These are phyloP conservation scores for Drosophila falleni DNA, from an alignment of 2,888 invertebrate genomes.

Conservation along the genomic window DNA sequence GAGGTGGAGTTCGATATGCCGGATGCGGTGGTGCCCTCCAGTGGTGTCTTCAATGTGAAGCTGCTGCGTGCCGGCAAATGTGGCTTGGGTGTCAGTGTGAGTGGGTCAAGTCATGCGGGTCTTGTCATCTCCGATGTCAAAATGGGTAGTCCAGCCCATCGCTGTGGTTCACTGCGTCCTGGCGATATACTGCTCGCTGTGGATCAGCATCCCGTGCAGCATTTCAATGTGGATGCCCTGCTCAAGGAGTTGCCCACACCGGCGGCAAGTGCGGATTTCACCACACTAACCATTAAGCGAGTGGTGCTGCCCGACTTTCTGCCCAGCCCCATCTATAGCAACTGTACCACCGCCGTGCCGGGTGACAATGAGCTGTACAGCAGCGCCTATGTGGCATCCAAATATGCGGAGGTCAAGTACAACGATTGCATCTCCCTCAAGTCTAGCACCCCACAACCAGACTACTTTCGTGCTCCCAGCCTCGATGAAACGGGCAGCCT, in stretches of 20 bases:
- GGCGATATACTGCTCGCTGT: constrained; percentile 95
- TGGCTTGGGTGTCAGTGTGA: constrained; percentile 96
- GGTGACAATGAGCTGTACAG: constrained; percentile 83
- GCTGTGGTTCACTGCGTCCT: constrained; percentile 93
- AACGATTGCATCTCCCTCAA: constrained; percentile 84
- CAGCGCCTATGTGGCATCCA: constrained; percentile 78
- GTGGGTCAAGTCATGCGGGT: constrained; percentile 87
- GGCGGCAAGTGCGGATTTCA: constrained; percentile 71
- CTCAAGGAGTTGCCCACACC: constrained; percentile 82
- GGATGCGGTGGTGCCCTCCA: constrained; percentile 95
- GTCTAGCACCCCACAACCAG: constrained; percentile 84
- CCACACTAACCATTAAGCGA: constrained; percentile 85
- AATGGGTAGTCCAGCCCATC: constrained; percentile 95
- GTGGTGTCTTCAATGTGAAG: constrained; percentile 96
- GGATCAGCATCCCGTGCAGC: constrained; percentile 91
- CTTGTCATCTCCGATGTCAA: constrained; percentile 95
- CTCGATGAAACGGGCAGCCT: constrained; percentile 76
- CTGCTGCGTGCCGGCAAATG: constrained; percentile 90
- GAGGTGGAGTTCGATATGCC: constrained; percentile 96
- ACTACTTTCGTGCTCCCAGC: constrained; percentile 80
- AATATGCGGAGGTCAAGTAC: constrained; percentile 81
- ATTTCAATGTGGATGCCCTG: constrained; percentile 85
- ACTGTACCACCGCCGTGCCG: constrained; percentile 76
- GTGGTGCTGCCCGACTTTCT: constrained; percentile 85
- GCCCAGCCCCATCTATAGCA: constrained; percentile 84